Evolutionary conservation across 1,140 invertebrate genomes (phyloP), one percentile per base, ranked within the genome.

Genomic region (Battus philenor): DNA sequence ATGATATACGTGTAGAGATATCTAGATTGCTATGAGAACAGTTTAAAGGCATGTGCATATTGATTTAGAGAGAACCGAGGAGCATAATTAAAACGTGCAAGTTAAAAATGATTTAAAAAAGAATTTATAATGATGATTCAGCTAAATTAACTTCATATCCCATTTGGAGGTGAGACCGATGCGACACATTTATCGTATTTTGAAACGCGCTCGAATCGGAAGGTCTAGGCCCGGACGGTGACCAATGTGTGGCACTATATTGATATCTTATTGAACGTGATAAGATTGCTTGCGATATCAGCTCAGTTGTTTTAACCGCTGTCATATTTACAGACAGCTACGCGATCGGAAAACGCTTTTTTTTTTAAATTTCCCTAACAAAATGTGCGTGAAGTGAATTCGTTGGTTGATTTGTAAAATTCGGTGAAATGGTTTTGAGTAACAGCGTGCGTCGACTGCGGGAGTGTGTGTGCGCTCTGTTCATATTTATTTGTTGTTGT

Each of bases 211-310:
- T 44, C 50, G 39, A 8, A 36, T 48, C 41, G 22, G 16, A 78
- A 78, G 71, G 71, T 73, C 68, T 75, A 69, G 74, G 69, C 33
- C 52, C 41, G 11, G n/a, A n/a, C n/a, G n/a, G 54, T 50, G 53
- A 50, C 44, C 52, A 39, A 50, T 48, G 39, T 53, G 43, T 54
- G 44, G 47, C 46, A 43, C 69, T 72, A 67, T 66, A 75, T 78
- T 75, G 70, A 79, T 78, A 78, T 62, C 61, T 45, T 73, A 71
- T 75, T 68, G 66, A 64, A 53, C 48, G 44, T 36, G 74, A 80
- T 80, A 77, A 80, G 76, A 80, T 80, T 72, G 50, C 50, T 59
- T 51, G 59, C 50, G 52, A 52, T 67, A 59, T 61, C 56, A 49
- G 55, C 45, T 53, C 53, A 66, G 63, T 62, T 32, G 39, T 18